A percentile compares a stretch with the other conserved stretches of the same genome.
These are phyloP conservation scores for Varecia variegata DNA, from an alignment of 2,797 vertebrate species.

Conservation along the genomic window DNA sequence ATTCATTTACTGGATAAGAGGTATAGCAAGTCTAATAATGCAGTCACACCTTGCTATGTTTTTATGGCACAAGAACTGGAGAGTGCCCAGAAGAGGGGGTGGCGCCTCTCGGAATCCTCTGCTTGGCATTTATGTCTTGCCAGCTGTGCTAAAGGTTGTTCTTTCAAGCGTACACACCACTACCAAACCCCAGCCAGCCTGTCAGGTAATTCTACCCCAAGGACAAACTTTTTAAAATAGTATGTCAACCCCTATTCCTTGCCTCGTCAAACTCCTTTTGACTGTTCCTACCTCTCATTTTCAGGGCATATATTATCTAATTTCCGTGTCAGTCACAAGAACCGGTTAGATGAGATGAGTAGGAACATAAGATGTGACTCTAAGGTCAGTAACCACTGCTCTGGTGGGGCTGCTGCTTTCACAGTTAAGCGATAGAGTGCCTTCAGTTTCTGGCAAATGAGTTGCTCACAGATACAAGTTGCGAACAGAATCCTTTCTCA, in stretches of 20 bases:
- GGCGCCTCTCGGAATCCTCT: neutral
- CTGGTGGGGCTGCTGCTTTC: neutral
- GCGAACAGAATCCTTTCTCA: conserved; percentile 47
- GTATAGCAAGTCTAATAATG: neutral
- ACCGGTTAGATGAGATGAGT: conserved; percentile 20
- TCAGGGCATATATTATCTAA: conserved; percentile 24
- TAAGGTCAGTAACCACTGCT: neutral
- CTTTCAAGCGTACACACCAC: conserved; percentile 34
- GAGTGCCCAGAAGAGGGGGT: neutral
- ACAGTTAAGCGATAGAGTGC: neutral
- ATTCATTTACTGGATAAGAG: conserved; percentile 20
- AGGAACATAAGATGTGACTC: neutral
- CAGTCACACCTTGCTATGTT: conserved; percentile 14
- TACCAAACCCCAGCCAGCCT: conserved; percentile 16
- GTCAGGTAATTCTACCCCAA: conserved; percentile 70
- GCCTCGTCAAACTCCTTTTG: conserved; percentile 4
- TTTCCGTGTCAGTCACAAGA: conserved; percentile 40
- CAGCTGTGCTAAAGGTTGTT: conserved; percentile 57
- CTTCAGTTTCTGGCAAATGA: conserved; percentile 26
- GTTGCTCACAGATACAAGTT: neutral
- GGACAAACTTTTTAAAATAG: conserved; percentile 67
- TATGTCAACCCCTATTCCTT: conserved; percentile 40
- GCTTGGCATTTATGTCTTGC: conserved; percentile 53
- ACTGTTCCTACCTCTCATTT: conserved; percentile 50
- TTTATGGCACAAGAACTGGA: conserved; percentile 20